Evolutionary conservation across 1,140 invertebrate species (phyloP).

Genomic region (Drosophila watanabei): DNA sequence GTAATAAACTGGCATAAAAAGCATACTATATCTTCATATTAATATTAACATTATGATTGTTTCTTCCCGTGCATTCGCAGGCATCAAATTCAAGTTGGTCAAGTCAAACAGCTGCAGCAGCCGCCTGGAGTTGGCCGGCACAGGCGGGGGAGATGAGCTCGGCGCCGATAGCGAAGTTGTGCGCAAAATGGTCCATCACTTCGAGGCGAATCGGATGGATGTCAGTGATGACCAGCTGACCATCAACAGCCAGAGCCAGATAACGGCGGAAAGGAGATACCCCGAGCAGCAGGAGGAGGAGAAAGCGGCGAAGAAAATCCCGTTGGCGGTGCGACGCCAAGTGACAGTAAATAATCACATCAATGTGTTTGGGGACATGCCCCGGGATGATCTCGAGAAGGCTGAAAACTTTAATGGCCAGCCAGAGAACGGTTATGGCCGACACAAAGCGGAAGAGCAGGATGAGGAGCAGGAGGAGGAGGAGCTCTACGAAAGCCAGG

Average conservation of each 20-base stretch:
- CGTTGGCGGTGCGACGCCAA: conserved; percentile 42
- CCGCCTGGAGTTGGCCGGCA: conserved; percentile 89
- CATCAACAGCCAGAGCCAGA: conserved; percentile 70
- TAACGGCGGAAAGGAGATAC: conserved; percentile 5
- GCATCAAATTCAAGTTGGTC: conserved; percentile 91
- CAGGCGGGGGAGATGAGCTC: conserved; percentile 87
- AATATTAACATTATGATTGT: not conserved
- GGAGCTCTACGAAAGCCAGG: conserved; percentile 57
- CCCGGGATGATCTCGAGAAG: conserved; percentile 21
- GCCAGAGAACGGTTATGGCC: conserved; percentile 30
- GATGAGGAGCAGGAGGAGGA: not conserved
- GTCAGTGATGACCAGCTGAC: conserved; percentile 49
- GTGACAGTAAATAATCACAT: conserved; percentile 85
- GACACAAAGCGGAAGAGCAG: conserved; percentile 1
- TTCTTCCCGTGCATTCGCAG: conserved; percentile 63
- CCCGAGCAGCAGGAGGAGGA: not conserved
- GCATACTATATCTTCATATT: not conserved
- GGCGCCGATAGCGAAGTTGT: conserved; percentile 67
- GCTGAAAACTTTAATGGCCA: conserved; percentile 54
- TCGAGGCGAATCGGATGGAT: conserved; percentile 62
- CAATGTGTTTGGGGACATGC: conserved; percentile 60
- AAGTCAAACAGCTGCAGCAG: conserved; percentile 95
- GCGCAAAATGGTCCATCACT: conserved; percentile 80
- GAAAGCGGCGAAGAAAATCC: conserved; percentile 4
- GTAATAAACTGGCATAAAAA: not conserved